A percentile compares a stretch with the other conserved stretches of the same genome.
phyloP scores from a whole-genome alignment of 2,113 vertebrate species.

The Mesocricetus auratus region DNA sequence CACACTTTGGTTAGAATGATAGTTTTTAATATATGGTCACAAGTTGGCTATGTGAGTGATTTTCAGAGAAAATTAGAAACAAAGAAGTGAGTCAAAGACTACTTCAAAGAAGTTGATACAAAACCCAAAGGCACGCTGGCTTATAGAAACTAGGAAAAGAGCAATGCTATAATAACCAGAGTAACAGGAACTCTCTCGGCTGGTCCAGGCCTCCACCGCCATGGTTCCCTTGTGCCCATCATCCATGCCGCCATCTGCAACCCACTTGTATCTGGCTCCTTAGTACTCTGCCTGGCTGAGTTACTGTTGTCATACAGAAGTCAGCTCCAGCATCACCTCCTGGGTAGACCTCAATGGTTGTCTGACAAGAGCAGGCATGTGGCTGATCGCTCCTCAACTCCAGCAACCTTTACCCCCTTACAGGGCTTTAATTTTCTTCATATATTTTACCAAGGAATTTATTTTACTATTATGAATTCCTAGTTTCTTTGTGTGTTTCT shows the following conservation, averaged over 20 bases:
- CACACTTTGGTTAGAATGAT: not conserved
- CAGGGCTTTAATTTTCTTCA: not conserved
- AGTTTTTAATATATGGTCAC: not conserved
- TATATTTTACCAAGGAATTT: conserved; percentile 25
- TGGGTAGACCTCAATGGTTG: not conserved
- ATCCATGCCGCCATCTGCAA: not conserved
- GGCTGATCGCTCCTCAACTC: not conserved
- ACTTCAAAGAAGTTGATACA: conserved; percentile 1
- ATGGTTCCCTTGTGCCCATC: not conserved
- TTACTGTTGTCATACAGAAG: not conserved
- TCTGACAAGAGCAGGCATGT: not conserved
- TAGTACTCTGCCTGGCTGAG: not conserved
- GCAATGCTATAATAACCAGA: not conserved
- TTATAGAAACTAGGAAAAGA: not conserved
- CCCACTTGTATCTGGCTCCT: not conserved
- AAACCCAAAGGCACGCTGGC: not conserved
- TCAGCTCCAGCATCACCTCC: not conserved
- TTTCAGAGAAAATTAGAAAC: conserved; percentile 38
- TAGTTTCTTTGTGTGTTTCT: not conserved
- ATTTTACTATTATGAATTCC: not conserved
- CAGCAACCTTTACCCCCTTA: not conserved
- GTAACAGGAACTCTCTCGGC: not conserved
- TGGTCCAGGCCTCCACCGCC: not conserved
- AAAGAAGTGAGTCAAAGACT: not conserved
- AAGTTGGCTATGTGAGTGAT: not conserved